phyloP scores from a whole-genome alignment of 2,113 vertebrate genomes.

The Heterotilapia buettikoferi region DNA sequence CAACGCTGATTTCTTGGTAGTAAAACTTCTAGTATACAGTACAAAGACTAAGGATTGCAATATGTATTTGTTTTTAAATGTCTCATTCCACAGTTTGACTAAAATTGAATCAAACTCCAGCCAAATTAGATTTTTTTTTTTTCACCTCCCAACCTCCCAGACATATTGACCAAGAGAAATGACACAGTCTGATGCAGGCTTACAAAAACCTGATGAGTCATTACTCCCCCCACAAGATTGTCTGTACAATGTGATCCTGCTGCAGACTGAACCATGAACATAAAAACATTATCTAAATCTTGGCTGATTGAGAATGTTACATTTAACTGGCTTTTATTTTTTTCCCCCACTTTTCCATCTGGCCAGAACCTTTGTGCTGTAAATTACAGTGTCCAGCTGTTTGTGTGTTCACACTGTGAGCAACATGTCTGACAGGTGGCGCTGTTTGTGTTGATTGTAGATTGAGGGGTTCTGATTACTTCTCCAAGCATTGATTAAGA shows the following conservation, averaged over 20 bases:
- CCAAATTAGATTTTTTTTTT: not conserved
- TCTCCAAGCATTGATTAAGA: not conserved
- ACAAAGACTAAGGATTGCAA: not conserved
- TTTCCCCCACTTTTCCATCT: accelerated
- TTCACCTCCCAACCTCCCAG: not conserved
- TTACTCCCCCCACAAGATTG: not conserved
- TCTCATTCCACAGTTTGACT: not conserved
- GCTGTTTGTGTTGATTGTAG: not conserved
- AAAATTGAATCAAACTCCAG: not conserved
- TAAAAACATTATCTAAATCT: not conserved
- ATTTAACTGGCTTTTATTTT: not conserved
- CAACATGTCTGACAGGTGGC: not conserved
- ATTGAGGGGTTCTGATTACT: not conserved
- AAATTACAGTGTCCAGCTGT: not conserved
- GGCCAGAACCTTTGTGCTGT: not conserved
- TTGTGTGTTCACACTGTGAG: not conserved
- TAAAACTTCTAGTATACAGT: not conserved
- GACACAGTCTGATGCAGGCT: not conserved
- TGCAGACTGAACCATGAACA: not conserved
- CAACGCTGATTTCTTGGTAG: accelerated
- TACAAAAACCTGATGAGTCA: not conserved
- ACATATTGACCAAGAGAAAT: not conserved
- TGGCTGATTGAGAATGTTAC: not conserved
- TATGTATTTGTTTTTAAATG: not conserved
- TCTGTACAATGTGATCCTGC: not conserved